These are phyloP conservation scores for Sternotherus odoratus DNA, from an alignment of 2,797 vertebrate species.

Conservation along the genomic window DNA sequence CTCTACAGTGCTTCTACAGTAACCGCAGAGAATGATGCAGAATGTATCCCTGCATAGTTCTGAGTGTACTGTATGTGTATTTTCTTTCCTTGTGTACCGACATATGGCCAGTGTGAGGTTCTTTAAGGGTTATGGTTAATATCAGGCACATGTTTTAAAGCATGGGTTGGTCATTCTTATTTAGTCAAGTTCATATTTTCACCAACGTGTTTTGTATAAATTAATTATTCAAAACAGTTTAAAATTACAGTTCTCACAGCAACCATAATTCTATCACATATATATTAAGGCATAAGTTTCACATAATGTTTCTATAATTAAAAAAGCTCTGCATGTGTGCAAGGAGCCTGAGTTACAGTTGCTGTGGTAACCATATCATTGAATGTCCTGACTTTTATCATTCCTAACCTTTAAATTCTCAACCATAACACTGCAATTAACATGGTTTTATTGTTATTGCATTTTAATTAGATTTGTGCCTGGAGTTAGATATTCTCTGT, in stretches of 20 bases:
- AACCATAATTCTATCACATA: conserved; percentile 56
- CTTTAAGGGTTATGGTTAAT: background rate
- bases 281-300: conserved; percentile 73
- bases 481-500: conserved; percentile 32
- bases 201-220: conserved; percentile 56
- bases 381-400: conserved; percentile 66
- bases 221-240: conserved; percentile 64
- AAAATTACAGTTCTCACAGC: conserved; percentile 61
- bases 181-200: conserved; percentile 56
- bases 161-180: conserved; percentile 38
- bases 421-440: conserved; percentile 45
- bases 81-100: background rate
- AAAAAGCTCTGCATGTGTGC: conserved; percentile 42
- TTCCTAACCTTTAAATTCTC: conserved; percentile 54
- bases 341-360: conserved; percentile 73
- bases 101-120: background rate
- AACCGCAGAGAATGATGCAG: background rate
- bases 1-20: background rate
- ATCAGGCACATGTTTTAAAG: background rate
- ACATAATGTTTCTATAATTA: conserved; percentile 52
- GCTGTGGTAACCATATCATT: conserved; percentile 68
- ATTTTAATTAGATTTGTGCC: conserved; percentile 42
- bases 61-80: background rate
- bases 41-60: background rate
- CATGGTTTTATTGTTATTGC: conserved; percentile 31